These are phyloP conservation scores for Cyanoderma ruficeps DNA, from an alignment of 2,113 vertebrate genomes.

Conservation along the genomic window DNA sequence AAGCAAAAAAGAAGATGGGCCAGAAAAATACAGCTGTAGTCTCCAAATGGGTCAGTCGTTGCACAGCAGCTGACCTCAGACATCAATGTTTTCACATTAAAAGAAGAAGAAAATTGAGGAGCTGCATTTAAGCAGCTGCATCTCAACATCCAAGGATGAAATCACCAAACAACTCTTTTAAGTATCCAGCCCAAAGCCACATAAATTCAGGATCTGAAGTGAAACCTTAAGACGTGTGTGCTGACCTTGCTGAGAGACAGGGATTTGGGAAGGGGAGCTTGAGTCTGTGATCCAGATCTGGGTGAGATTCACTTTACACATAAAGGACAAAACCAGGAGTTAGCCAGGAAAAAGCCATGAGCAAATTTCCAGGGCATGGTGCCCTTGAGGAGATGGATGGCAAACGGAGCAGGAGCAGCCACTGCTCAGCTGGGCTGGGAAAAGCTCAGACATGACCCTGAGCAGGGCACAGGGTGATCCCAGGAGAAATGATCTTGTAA, in stretches of 20 bases:
- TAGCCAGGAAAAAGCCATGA: neutral
- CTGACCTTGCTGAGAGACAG: neutral
- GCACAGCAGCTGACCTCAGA: neutral
- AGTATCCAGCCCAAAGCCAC: neutral
- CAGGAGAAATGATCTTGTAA: neutral
- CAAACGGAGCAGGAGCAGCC: rapidly evolving
- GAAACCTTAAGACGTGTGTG: neutral
- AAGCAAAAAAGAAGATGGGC: neutral
- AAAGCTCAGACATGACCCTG: neutral
- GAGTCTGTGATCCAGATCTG: neutral
- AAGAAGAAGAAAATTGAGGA: neutral
- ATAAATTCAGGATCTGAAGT: neutral
- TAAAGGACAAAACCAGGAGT: neutral
- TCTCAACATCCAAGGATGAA: neutral
- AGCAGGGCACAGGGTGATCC: neutral
- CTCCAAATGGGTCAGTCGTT: neutral
- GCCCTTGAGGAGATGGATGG: neutral
- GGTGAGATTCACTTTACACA: neutral
- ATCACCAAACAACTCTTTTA: neutral
- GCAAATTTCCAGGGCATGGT: neutral
- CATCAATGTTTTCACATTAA: neutral
- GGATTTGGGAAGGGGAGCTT: neutral
- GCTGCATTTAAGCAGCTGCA: neutral
- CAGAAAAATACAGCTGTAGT: neutral
- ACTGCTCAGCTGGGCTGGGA: neutral